These are phyloP conservation scores for Caenorhabditis uteleia DNA, from an alignment of 2,888 invertebrate species.

Conservation along the genomic window DNA sequence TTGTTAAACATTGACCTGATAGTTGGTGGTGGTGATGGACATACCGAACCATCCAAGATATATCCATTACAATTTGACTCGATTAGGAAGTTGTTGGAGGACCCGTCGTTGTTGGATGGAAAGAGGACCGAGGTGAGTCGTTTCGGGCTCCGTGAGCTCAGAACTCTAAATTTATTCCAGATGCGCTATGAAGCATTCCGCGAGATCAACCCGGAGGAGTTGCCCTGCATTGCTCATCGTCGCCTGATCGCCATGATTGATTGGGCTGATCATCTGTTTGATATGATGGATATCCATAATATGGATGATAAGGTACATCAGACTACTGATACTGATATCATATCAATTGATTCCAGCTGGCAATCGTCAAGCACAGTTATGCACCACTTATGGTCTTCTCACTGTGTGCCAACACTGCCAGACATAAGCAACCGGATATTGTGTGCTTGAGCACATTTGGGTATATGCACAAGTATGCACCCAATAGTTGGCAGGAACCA, in stretches of 20 bases:
- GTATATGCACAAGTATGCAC: slow-evolving; percentile 56
- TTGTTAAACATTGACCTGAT: slow-evolving; percentile 66
- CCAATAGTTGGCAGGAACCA: slow-evolving; percentile 53
- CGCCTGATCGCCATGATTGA: slow-evolving; percentile 65
- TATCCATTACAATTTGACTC: slow-evolving; percentile 62
- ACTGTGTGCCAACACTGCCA: slow-evolving; percentile 38
- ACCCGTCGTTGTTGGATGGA: slow-evolving; percentile 64
- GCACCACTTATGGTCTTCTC: slow-evolving; percentile 65
- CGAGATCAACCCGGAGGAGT: slow-evolving; percentile 55
- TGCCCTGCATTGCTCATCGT: slow-evolving; percentile 63
- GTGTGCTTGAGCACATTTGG: slow-evolving; percentile 64
- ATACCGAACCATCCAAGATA: slow-evolving; percentile 45
- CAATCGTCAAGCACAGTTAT: slow-evolving; percentile 63
- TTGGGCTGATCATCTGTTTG: slow-evolving; percentile 67
- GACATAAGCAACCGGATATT: slow-evolving; percentile 44
- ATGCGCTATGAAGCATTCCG: slow-evolving; percentile 67
- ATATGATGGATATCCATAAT: slow-evolving; percentile 65
- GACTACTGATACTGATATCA: no score
- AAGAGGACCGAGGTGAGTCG: slow-evolving; percentile 64
- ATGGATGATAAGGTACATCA: slow-evolving; percentile 67
- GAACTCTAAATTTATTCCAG: no score
- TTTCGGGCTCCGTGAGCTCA: no score
- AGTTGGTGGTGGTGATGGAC: slow-evolving; percentile 54
- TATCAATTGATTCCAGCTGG: no score
- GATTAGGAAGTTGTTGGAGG: slow-evolving; percentile 61